These are phyloP conservation scores for Cylindroiulus punctatus DNA, from an alignment of 2,888 invertebrate species.

Conservation along the genomic window DNA sequence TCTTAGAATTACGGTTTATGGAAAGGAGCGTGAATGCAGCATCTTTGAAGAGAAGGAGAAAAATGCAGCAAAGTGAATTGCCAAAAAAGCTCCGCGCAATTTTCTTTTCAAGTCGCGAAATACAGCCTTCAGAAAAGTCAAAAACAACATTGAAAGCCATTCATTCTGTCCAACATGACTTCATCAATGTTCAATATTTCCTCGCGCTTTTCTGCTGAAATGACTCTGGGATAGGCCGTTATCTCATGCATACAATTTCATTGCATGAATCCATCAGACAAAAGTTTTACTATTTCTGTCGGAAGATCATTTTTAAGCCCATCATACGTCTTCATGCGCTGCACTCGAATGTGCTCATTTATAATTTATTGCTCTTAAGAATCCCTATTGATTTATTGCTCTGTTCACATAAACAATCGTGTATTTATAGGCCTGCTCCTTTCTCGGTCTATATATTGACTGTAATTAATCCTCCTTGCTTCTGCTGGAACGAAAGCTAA, in stretches of 20 bases:
- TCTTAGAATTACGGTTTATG: slow-evolving; percentile 15
- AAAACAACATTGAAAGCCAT: slow-evolving; percentile 34
- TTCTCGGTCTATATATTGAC: slow-evolving; percentile 28
- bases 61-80: slow-evolving; percentile 12
- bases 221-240: slow-evolving; percentile 14
- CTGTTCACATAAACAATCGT: slow-evolving; percentile 24
- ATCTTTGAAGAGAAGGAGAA: not conserved
- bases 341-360: slow-evolving; percentile 34
- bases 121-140: slow-evolving; percentile 22
- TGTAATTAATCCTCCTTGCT: slow-evolving; percentile 35
- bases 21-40: slow-evolving; percentile 6
- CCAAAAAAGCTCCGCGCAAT: slow-evolving; percentile 1
- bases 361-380: slow-evolving; percentile 31
- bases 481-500: not conserved
- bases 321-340: slow-evolving; percentile 28
- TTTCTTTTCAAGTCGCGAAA: slow-evolving; percentile 10
- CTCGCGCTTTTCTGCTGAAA: slow-evolving; percentile 41
- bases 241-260: slow-evolving; percentile 35
- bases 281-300: slow-evolving; percentile 31
- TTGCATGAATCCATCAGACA: slow-evolving; percentile 12
- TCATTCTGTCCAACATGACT: slow-evolving; percentile 49
- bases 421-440: slow-evolving; percentile 19
- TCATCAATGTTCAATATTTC: slow-evolving; percentile 44
- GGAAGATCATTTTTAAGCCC: slow-evolving; percentile 38
- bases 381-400: slow-evolving; percentile 35